Conservation (phyloP, 35 echinoderm and acorn worm species). For the Amphiura filiformis region DNA sequence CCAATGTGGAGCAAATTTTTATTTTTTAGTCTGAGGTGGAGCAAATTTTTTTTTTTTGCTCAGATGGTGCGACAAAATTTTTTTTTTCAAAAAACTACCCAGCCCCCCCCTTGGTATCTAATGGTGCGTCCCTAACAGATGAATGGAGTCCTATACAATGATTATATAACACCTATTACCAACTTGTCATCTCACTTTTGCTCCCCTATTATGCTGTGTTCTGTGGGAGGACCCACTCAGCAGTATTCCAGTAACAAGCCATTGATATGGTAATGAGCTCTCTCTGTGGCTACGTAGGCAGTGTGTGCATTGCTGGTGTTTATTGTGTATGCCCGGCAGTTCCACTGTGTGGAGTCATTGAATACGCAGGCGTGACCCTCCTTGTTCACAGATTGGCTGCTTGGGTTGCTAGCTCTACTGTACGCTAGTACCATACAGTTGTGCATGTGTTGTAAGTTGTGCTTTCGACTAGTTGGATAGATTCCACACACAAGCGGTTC, state of each 20-base stretch:
- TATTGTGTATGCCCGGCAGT: background rate
- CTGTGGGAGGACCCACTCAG: conserved; percentile 5
- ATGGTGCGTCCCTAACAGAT: background rate
- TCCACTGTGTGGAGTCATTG: background rate
- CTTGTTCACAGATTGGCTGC: background rate
- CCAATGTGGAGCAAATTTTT: no score
- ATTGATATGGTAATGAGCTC: conserved; percentile 4
- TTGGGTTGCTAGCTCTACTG: background rate
- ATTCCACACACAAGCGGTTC: background rate
- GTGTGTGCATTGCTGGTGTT: background rate
- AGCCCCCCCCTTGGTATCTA: no score
- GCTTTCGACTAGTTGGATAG: background rate
- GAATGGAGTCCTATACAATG: background rate
- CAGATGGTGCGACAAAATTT: no score
- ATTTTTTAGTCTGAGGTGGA: no score
- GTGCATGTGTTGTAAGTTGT: background rate
- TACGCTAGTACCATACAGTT: background rate
- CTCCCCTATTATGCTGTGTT: background rate
- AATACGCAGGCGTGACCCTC: conserved; percentile 5
- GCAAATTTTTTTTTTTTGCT: no score
- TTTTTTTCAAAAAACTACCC: no score
- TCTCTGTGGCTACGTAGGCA: conserved; percentile 3
- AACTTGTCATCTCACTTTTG: background rate
- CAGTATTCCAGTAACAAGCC: background rate
- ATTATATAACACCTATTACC: background rate